phyloP scores from a whole-genome alignment of 2,888 invertebrate genomes.

The Trimorus sp. region DNA sequence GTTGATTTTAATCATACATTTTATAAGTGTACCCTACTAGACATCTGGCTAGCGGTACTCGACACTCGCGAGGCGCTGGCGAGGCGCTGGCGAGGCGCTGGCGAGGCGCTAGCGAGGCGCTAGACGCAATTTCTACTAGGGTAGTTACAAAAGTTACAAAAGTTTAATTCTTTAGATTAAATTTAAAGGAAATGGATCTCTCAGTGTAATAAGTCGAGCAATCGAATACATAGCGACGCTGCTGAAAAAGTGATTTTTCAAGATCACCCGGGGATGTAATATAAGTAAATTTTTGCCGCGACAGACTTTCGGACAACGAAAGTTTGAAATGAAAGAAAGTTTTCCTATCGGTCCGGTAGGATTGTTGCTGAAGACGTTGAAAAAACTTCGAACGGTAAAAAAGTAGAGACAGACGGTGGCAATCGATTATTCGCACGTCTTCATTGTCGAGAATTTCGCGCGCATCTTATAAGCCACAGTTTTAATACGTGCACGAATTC shows the following conservation, averaged over 20 bases:
- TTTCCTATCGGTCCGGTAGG: slow-evolving; percentile 10
- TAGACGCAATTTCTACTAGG: no score
- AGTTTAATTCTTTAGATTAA: no score
- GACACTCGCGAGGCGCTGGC: no score
- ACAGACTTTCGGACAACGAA: slow-evolving; percentile 8
- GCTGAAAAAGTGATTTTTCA: slow-evolving; percentile 1
- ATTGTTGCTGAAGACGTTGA: slow-evolving; percentile 3
- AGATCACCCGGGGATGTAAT: slow-evolving; percentile 1
- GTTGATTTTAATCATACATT: no score
- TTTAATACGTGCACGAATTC: not conserved
- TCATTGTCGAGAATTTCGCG: slow-evolving; percentile 2
- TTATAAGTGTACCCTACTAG: no score
- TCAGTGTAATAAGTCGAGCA: no score
- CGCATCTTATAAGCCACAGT: not conserved
- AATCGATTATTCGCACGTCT: slow-evolving; percentile 4
- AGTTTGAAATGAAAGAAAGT: slow-evolving; percentile 35
- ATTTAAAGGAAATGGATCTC: no score
- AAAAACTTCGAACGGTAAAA: not conserved
- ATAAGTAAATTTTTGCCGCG: slow-evolving; percentile 4
- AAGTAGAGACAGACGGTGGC: not conserved
- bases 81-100: no score
- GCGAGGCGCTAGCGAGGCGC: no score
- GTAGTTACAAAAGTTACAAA: no score
- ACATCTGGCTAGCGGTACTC: no score
- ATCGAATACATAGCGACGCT: no score